These are phyloP conservation scores for Dasypus novemcinctus DNA, from an alignment of 2,113 vertebrate genomes.

Conservation along the genomic window DNA sequence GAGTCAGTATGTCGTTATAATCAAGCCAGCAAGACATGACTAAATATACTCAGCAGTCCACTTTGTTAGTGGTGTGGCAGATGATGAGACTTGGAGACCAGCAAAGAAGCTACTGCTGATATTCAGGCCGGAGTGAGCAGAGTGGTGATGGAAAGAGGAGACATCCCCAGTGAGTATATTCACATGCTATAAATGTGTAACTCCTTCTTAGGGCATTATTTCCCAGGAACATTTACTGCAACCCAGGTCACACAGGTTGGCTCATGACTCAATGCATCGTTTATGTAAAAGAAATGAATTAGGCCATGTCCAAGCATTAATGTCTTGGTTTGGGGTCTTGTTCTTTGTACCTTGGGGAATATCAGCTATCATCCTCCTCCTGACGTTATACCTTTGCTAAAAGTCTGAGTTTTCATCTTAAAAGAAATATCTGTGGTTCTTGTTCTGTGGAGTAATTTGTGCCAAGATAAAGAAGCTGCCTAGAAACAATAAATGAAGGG, in stretches of 20 bases:
- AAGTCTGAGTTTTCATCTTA: conserved; percentile 12
- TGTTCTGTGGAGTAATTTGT: conserved; percentile 8
- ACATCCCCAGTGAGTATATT: neutral
- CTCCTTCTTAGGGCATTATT: neutral
- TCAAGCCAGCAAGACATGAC: neutral
- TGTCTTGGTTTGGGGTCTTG: neutral
- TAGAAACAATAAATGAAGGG: conserved; percentile 36
- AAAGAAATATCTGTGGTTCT: neutral
- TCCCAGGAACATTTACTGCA: neutral
- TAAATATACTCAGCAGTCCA: neutral
- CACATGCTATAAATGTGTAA: neutral
- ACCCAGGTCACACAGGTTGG: neutral
- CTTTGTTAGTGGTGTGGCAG: accelerated
- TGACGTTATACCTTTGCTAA: neutral
- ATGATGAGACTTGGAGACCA: neutral
- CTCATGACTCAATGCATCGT: neutral
- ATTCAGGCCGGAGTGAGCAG: neutral
- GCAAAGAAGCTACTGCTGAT: neutral
- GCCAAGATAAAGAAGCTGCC: neutral
- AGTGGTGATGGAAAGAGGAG: neutral
- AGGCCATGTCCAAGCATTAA: neutral
- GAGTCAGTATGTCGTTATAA: neutral
- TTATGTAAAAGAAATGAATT: neutral
- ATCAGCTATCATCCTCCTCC: neutral
- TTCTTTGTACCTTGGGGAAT: neutral